Evolutionary conservation across 2,888 invertebrate genomes (phyloP).

Genomic region (Allophyes oxyacanthae): DNA sequence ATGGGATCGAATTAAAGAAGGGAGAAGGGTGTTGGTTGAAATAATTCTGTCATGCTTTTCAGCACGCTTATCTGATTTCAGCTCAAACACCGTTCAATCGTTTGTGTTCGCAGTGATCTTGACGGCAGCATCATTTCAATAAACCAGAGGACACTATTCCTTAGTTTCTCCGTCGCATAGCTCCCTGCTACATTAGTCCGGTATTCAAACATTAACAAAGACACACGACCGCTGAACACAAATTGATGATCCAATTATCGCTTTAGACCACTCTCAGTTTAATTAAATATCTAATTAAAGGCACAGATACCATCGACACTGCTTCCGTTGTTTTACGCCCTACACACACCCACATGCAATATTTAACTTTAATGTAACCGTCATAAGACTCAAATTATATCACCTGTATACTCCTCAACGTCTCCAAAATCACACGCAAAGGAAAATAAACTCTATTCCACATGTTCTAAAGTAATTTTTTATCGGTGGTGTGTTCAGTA

Average conservation of each 20-base stretch:
- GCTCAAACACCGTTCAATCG: too few species aligned
- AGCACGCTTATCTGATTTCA: too few species aligned
- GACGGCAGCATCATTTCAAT: too few species aligned
- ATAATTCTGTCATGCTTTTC: too few species aligned
- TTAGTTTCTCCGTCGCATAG: constrained; percentile 10
- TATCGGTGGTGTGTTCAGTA: constrained; percentile 12
- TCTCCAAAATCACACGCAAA: constrained; percentile 5
- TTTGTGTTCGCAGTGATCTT: too few species aligned
- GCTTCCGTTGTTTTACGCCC: constrained; percentile 79
- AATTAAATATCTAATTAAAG: constrained; percentile 86
- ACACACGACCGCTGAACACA: constrained; percentile 59
- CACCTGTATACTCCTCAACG: constrained; percentile 5
- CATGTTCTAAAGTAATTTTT: constrained; percentile 32
- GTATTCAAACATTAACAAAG: constrained; percentile 48
- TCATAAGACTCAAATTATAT: constrained; percentile 45
- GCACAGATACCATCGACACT: constrained; percentile 70
- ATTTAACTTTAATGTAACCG: constrained; percentile 21
- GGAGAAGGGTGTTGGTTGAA: too few species aligned
- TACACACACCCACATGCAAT: constrained; percentile 49
- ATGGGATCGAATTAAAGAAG: too few species aligned
- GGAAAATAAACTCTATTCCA: constrained; percentile 21
- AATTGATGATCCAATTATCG: constrained; percentile 84
- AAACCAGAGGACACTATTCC: too few species aligned
- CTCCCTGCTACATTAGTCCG: constrained; percentile 6
- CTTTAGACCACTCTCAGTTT: constrained; percentile 76